These are phyloP conservation scores for Hypotaenidia okinawae DNA, from an alignment of 2,797 vertebrate species.

Conservation along the genomic window DNA sequence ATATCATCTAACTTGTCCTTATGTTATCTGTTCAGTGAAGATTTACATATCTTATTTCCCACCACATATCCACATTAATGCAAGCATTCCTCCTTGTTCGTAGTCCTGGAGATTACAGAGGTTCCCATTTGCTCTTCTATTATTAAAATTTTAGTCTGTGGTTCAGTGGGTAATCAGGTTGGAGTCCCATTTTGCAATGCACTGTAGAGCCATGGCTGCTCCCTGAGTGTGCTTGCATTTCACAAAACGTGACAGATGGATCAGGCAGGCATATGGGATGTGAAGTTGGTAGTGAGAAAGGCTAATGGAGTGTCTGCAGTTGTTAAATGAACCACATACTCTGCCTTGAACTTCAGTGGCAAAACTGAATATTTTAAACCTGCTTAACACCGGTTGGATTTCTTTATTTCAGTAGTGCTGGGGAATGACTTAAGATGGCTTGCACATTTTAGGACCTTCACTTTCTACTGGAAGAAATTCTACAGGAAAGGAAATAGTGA, in stretches of 20 bases:
- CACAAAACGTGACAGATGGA: slow-evolving; percentile 58
- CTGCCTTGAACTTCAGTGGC: slow-evolving; percentile 25
- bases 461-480: not conserved
- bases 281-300: slow-evolving; percentile 10
- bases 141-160: slow-evolving; percentile 23
- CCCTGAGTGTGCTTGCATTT: not conserved
- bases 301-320: slow-evolving; percentile 61
- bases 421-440: not conserved
- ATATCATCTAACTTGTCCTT: not conserved
- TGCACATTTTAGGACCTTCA: not conserved
- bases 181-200: not conserved
- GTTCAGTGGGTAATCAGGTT: slow-evolving; percentile 48
- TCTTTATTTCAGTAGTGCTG: not conserved
- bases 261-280: slow-evolving; percentile 55
- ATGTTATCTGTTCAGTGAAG: not conserved
- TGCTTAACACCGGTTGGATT: not conserved
- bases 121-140: not conserved
- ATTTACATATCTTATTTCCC: not conserved
- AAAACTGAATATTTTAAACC: slow-evolving; percentile 33
- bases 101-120: not conserved
- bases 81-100: not conserved
- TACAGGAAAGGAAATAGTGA: not conserved
- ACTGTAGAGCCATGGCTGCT: slow-evolving; percentile 31
- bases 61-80: not conserved
- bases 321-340: slow-evolving; percentile 64